Conservation (phyloP, 1,140 invertebrate genomes). For the Plutomurus gul region DNA sequence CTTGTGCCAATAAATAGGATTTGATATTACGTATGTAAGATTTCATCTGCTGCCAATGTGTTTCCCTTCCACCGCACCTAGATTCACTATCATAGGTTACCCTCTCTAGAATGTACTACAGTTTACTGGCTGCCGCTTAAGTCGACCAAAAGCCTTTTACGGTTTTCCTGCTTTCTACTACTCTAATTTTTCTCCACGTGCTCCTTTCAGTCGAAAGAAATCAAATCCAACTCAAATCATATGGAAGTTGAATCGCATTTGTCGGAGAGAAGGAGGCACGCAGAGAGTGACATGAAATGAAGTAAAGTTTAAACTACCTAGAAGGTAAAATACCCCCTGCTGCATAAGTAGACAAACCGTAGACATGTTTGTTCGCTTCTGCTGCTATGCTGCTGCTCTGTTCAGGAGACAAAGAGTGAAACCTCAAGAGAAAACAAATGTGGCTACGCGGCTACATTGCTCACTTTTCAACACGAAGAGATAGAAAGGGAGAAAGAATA, state of each 20-base stretch:
- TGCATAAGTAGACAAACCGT: background rate
- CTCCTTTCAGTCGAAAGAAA: constrained; percentile 26
- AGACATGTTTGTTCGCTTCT: too few relatives aligned
- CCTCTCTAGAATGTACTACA: background rate
- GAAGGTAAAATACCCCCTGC: background rate
- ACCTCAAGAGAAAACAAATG: background rate
- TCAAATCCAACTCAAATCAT: constrained; percentile 29
- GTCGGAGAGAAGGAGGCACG: background rate
- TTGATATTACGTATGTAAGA: background rate
- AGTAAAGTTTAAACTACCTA: background rate
- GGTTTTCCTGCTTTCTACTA: background rate
- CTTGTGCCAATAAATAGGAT: background rate
- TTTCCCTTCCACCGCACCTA: background rate
- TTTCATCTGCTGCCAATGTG: background rate
- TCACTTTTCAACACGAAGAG: too few relatives aligned
- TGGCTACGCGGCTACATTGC: too few relatives aligned
- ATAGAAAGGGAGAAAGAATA: too few relatives aligned
- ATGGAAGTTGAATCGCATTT: constrained; percentile 1
- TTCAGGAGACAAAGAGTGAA: background rate
- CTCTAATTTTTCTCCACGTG: constrained; percentile 23
- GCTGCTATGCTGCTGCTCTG: too few relatives aligned
- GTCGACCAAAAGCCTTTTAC: background rate
- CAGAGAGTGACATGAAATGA: background rate
- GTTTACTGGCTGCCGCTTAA: background rate
- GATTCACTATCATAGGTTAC: background rate